Conservation (phyloP, 2,797 vertebrate genomes). For the Orestias chungarensis region DNA sequence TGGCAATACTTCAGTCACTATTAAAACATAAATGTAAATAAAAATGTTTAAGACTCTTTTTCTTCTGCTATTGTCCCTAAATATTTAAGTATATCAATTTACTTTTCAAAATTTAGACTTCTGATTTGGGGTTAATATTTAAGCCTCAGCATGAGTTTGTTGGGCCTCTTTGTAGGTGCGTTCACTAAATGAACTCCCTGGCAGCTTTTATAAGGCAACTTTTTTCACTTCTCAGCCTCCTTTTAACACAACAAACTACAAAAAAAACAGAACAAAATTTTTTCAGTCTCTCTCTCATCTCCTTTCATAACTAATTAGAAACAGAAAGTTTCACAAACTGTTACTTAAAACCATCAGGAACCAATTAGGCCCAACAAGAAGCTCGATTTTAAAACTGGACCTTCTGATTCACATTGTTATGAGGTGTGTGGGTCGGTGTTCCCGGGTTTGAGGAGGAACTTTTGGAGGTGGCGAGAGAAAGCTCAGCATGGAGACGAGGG, state of each 20-base stretch:
- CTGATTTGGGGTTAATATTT: background rate
- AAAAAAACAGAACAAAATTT: background rate
- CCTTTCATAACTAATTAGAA: constrained; percentile 16
- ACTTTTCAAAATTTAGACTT: background rate
- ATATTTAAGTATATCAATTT: background rate
- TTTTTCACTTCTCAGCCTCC: constrained; percentile 15
- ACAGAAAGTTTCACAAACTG: constrained; percentile 35
- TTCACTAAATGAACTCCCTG: constrained; percentile 1
- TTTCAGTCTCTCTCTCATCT: background rate
- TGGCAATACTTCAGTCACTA: background rate
- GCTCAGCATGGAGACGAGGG: constrained; percentile 36
- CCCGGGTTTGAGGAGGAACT: no score
- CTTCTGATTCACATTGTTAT: constrained; percentile 29
- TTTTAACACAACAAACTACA: background rate
- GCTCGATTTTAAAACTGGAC: constrained; percentile 10
- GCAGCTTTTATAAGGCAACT: background rate
- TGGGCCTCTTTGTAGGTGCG: background rate
- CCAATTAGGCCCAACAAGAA: constrained; percentile 50
- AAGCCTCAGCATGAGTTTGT: background rate
- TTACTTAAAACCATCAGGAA: constrained; percentile 55
- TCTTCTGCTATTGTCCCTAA: background rate
- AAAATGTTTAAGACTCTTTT: no score
- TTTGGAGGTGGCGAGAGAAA: constrained; percentile 20
- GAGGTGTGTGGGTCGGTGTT: constrained; percentile 14
- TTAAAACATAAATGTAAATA: no score